A percentile compares a stretch with the other conserved stretches of the same genome.
phyloP scores from a whole-genome alignment of 2,888 invertebrate species.

The Heliconius hortense region DNA sequence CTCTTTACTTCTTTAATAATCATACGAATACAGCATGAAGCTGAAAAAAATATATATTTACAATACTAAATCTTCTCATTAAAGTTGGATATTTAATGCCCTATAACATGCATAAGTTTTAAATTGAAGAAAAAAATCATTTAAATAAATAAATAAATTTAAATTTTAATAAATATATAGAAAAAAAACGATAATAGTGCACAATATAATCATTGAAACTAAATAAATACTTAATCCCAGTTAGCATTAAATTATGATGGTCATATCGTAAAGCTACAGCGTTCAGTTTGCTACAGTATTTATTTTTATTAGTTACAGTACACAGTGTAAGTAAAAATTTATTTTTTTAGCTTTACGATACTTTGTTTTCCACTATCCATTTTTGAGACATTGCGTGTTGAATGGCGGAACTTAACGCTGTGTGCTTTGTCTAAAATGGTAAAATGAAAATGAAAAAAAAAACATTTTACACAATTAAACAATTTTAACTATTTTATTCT shows the following conservation, averaged over 20 bases:
- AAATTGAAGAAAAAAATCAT: too few species aligned
- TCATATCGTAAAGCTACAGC: conserved; percentile 69
- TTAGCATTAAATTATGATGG: conserved; percentile 71
- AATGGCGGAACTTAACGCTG: too few species aligned
- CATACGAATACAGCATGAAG: too few species aligned
- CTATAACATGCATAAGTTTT: background rate
- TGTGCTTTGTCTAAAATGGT: too few species aligned
- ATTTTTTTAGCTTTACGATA: background rate
- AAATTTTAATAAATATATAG: background rate
- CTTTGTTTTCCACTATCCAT: too few species aligned
- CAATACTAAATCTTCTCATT: background rate
- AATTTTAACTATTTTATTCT: too few species aligned
- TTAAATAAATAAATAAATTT: too few species aligned
- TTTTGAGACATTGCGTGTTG: too few species aligned
- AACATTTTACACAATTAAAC: too few species aligned
- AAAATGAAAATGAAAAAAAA: too few species aligned
- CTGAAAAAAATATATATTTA: background rate
- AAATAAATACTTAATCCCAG: conserved; percentile 73
- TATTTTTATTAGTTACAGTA: conserved; percentile 67
- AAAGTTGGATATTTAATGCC: background rate
- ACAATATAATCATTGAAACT: conserved; percentile 50
- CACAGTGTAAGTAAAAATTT: conserved; percentile 49
- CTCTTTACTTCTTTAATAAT: too few species aligned
- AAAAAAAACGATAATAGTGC: conserved; percentile 16
- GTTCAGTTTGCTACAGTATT: conserved; percentile 67